Evolutionary conservation across 1,140 invertebrate species (phyloP).

Genomic region (Ruditapes philippinarum): DNA sequence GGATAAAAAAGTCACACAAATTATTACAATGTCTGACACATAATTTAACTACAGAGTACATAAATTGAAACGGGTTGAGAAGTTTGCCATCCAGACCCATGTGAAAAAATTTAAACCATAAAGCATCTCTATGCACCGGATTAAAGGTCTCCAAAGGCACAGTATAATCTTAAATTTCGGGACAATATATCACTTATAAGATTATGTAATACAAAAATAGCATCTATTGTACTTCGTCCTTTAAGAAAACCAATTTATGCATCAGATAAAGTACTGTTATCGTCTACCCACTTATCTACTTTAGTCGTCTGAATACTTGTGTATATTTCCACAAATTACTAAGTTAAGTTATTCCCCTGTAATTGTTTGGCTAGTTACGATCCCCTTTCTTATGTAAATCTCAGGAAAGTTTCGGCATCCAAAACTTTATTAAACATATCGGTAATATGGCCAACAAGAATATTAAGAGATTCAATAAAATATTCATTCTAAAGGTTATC

Average conservation of each 20-base stretch:
- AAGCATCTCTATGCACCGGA: neutral
- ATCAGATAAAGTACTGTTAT: neutral
- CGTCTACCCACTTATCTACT: neutral
- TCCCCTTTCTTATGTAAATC: slow-evolving; percentile 4
- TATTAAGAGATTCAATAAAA: neutral
- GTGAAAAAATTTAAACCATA: neutral
- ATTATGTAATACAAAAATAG: neutral
- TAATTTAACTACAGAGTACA: neutral
- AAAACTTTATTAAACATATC: slow-evolving; percentile 32
- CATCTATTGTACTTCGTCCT: too few relatives aligned
- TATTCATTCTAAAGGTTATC: slow-evolving; percentile 22
- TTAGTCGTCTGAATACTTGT: neutral
- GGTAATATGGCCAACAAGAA: slow-evolving; percentile 3
- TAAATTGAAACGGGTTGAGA: neutral
- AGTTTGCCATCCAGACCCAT: neutral
- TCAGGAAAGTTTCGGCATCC: neutral
- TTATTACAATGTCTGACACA: neutral
- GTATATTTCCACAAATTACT: neutral
- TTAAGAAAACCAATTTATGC: too few relatives aligned
- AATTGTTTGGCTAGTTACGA: neutral
- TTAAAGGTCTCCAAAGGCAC: neutral
- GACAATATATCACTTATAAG: neutral
- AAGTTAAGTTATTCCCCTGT: neutral
- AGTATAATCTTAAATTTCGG: neutral
- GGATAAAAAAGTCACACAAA: neutral